phyloP scores from a whole-genome alignment of 2,797 vertebrate species.

The Phyllotis vaccarum region DNA sequence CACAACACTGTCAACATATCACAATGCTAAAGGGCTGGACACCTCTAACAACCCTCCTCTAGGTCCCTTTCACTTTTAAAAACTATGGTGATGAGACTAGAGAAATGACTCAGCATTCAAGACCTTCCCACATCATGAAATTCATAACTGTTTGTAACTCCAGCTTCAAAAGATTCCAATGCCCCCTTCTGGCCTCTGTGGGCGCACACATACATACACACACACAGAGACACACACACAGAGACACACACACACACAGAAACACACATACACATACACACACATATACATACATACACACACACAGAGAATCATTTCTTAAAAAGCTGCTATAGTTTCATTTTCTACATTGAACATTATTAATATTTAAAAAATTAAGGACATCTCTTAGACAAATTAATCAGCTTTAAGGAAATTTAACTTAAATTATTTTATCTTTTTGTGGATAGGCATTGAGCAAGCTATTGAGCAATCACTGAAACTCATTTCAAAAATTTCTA shows the following conservation, averaged over 20 bases:
- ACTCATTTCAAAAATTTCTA: conserved; percentile 82
- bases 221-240: not conserved
- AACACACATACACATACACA: not conserved
- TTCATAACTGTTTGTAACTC: not conserved
- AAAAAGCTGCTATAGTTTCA: conserved; percentile 11
- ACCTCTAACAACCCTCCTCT: not conserved
- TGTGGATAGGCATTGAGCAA: conserved; percentile 77
- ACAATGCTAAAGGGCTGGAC: not conserved
- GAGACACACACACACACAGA: too few relatives aligned
- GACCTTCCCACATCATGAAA: not conserved
- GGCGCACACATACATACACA: not conserved
- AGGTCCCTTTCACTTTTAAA: not conserved
- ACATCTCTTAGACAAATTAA: not conserved
- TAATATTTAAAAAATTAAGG: conserved; percentile 43
- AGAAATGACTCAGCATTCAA: not conserved
- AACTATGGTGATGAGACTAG: not conserved
- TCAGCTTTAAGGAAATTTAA: conserved; percentile 11
- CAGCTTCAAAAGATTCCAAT: not conserved
- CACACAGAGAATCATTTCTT: not conserved
- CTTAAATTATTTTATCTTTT: conserved; percentile 1
- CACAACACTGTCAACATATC: too few relatives aligned
- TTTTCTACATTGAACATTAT: not conserved
- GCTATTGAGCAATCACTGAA: conserved; percentile 81
- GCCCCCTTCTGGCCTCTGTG: not conserved
- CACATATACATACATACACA: not conserved